Base-by-base conservation (phyloP, 64 coral and sea anemone genomes). In the Porites lutea region DNA sequence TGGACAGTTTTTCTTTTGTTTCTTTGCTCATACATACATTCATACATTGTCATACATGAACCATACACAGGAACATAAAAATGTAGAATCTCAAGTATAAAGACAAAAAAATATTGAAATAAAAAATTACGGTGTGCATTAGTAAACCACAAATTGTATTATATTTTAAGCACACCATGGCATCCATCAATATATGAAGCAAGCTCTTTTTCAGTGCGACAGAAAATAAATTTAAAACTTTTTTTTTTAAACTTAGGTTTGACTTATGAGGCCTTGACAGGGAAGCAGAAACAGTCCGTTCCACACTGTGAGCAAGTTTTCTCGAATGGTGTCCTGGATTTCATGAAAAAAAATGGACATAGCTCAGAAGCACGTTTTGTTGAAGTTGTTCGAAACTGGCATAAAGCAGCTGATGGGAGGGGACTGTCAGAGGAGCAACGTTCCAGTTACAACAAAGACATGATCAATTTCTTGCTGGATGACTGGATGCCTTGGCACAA, bases 221-320 rank as follows among this genome's bases (percentile, higher is more conserved):
- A n/a, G n/a, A n/a, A n/a, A n/a, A n/a, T n/a, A n/a, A n/a, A n/a
- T n/a, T n/a, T n/a, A n/a, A 37, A 37, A 37, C 0, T 37, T 37
- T 37, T 37, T 37, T 37, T 37, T 37, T 37, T 37, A 37, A 37
- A 37, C 1, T 0, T 1, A 37, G 27, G 27, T 37, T 37, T 95
- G 3, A 95, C 88, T 8, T 90, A 95, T 68, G 59, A 77, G 43
- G 93, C 93, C 0, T 50, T 95, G 0, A 95, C 93, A 10, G 92
- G 87, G 20, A 82, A 94, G 18, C 63, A 68, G 37, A 89, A 94
- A 78, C 92, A 89, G n/a, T 89, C 86, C 6, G 92, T 94, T 47
- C 92, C 79, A 44, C 59, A 94, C 60, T 94, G 92, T 77, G 92
- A 94, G 14, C 14, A 48, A 7, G 7, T 95, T 0, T 76, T 90